A percentile compares a stretch with the other conserved stretches of the same genome.
phyloP scores from a whole-genome alignment of 1,140 invertebrate genomes.

The Harpegnathos saltator region DNA sequence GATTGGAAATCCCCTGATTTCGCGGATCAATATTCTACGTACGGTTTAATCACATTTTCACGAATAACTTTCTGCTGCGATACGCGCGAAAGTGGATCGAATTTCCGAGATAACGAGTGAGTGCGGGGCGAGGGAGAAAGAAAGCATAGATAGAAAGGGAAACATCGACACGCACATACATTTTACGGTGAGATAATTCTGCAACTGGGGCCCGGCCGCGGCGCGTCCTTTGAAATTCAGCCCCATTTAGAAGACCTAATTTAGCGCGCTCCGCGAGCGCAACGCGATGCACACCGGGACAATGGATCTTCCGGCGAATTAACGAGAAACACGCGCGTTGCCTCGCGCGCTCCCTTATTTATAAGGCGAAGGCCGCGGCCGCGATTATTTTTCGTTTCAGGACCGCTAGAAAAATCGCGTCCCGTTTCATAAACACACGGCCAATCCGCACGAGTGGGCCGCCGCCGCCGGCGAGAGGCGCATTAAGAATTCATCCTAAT shows the following conservation, averaged over 20 bases:
- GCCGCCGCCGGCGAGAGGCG: background rate
- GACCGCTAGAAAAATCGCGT: background rate
- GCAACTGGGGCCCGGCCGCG: background rate
- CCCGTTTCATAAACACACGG: constrained; percentile 27
- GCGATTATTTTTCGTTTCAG: background rate
- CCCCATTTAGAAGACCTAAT: background rate
- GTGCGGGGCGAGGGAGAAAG: too few relatives aligned
- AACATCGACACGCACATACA: too few relatives aligned
- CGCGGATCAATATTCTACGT: background rate
- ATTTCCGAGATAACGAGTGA: background rate
- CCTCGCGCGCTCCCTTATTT: background rate
- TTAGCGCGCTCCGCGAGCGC: background rate
- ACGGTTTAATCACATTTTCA: background rate
- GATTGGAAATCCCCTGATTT: background rate
- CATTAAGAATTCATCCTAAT: constrained; percentile 70
- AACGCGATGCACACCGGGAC: background rate
- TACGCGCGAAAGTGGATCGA: background rate
- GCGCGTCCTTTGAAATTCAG: background rate
- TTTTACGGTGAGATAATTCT: background rate
- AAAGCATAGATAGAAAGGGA: too few relatives aligned
- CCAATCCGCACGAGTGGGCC: constrained; percentile 24
- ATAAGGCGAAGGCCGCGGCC: background rate
- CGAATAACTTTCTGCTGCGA: background rate
- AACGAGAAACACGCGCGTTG: background rate
- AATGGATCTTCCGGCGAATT: background rate